Base-by-base conservation (phyloP, 1,140 invertebrate genomes). In the Chrysopa pallens region DNA sequence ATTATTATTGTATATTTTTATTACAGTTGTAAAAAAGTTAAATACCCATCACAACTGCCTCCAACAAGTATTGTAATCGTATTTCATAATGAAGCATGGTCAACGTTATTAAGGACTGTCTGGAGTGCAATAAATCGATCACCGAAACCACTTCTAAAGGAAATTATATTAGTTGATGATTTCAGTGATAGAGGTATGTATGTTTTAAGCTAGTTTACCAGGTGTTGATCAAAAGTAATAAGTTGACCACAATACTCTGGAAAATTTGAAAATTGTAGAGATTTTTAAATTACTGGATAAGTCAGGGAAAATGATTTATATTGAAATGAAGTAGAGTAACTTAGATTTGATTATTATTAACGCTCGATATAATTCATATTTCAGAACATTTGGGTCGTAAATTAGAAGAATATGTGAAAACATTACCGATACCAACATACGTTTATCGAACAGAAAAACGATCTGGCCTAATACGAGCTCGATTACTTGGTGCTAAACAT, bases 81-180 rank as follows among this genome's bases (percentile, higher is more conserved):
- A 31, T 96, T 96, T 65, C 93, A 97, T 64, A 97, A 97, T 60
- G 92, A 96, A 63, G 92, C 92, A 0, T 96, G 91, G 91, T 84
- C 86, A n/a, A 97, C 92, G 0, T 64, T 97, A 4, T 67, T 96
- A 23, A 70, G 92, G 38, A 96, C 91, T 1, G 84, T 96, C n/a
- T 91, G 90, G 83, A 94, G 89, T 57, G 90, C 90, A 13, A 96
- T 96, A 44, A 91, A 92, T 62, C 69, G 90, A 17, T 95, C 91
- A 6, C 92, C 91, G 1, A 64, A 70, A 41, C 68, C 80, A 1
- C 61, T 94, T n/a, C 67, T 96, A 15, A 82, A 84, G 55, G 92
- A 96, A 65, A 87, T 96, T 51, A 91, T 97, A 48, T 70, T 97
- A 23, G 92, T 96, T 2, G 91, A 96, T 60, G 91, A 96, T 69